Conservation (phyloP, 2,113 vertebrate genomes). For the Cryptotis parvus region DNA sequence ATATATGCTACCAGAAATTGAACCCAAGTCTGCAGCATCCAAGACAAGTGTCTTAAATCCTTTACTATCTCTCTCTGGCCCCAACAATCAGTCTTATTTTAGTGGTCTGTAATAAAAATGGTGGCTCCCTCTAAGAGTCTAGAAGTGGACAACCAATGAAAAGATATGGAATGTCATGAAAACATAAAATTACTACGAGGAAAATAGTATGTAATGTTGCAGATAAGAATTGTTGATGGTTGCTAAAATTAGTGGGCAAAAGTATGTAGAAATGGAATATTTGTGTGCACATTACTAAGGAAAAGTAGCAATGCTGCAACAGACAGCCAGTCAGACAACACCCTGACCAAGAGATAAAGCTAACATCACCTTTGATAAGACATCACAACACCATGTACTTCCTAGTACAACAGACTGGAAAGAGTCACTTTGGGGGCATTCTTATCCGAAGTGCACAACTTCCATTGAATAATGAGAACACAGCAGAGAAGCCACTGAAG, state of each 20-base stretch:
- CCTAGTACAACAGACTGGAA: not conserved
- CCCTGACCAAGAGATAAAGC: not conserved
- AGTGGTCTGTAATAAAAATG: too few relatives aligned
- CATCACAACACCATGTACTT: not conserved
- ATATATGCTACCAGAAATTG: too few relatives aligned
- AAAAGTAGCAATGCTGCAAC: not conserved
- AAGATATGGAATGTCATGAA: not conserved
- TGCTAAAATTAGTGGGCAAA: not conserved
- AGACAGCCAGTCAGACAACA: not conserved
- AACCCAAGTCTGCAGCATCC: too few relatives aligned
- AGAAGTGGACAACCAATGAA: not conserved
- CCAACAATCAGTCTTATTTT: too few relatives aligned
- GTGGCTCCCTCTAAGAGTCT: too few relatives aligned
- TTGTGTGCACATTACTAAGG: not conserved
- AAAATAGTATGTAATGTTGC: not conserved
- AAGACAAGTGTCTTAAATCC: too few relatives aligned
- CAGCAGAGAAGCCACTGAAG: not conserved
- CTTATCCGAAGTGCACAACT: not conserved
- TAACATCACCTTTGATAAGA: not conserved
- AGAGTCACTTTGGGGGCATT: not conserved
- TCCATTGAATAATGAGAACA: constrained; percentile 13
- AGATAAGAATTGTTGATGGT: not conserved
- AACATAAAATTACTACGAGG: not conserved
- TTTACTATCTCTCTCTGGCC: too few relatives aligned
- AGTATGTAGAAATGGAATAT: not conserved